phyloP scores from a whole-genome alignment of 2,888 invertebrate genomes.

The Archips crataeganus region DNA sequence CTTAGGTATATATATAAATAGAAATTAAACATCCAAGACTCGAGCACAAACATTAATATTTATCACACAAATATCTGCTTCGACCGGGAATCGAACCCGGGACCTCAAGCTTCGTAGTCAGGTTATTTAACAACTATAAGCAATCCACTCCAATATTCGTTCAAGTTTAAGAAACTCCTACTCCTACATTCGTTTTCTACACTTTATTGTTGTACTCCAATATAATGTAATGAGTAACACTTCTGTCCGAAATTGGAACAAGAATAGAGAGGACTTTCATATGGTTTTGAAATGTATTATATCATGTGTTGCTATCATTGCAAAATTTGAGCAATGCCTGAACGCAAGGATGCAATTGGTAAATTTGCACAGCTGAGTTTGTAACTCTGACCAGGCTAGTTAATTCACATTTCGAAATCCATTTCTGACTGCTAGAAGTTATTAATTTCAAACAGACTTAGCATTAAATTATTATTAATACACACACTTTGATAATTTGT shows the following conservation, averaged over 20 bases:
- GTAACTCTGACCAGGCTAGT: neutral
- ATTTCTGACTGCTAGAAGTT: neutral
- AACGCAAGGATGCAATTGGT: neutral
- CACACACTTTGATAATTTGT: neutral
- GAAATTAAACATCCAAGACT: no score
- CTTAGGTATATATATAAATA: no score
- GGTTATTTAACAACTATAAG: no score
- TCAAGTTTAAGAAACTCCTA: no score
- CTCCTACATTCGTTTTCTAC: neutral
- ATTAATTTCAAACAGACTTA: neutral
- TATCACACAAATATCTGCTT: no score
- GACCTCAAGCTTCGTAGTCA: no score
- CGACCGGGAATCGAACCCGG: no score
- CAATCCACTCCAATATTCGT: no score
- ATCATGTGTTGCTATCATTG: slow-evolving; percentile 1
- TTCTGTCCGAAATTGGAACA: neutral
- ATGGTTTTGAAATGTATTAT: neutral
- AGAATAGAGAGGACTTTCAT: neutral
- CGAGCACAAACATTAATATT: no score
- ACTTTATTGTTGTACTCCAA: no score
- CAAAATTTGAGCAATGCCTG: neutral
- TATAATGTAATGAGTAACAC: neutral
- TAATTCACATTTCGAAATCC: neutral
- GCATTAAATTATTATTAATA: neutral
- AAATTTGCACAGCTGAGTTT: slow-evolving; percentile 3